Evolutionary conservation across 2,797 vertebrate genomes (phyloP), one percentile per base, ranked within the genome.

Genomic region (Petrocephalus sullivani): DNA sequence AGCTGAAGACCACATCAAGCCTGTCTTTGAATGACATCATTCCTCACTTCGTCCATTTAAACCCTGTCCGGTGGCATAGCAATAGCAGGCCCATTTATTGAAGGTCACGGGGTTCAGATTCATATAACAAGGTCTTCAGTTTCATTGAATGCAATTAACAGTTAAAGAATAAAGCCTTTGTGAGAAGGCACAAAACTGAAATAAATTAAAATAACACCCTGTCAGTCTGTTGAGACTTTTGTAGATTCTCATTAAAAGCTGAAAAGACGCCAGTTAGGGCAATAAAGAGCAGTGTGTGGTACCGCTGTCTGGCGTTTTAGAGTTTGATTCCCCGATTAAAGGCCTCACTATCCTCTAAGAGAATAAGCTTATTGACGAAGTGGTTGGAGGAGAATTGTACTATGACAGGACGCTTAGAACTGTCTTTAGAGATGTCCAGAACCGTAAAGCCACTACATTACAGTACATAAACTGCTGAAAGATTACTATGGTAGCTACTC

Each of bases 1-100:
- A 89, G 89, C 87, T 54, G 87, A 86, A 90, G 84, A 78, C 2
- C 60, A 57, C 56, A 87, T 89, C 81, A 84, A 90, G 88, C 64
- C 85, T 23, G 49, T 28, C 64, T 86, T 8, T 85, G 10, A 16
- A 37, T 85, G 58, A 89, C 85, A 84, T 85, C 81, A 87, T 51
- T 87, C 16, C 33, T 78, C 78, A 82, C 10, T 41, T 53, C 53
- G 5, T 71, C 28, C 19, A 64, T 86, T 86, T 88, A 83, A 51
- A 54, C 58, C 14, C 23, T 57, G 23, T 19, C 23, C 41, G 1
- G 49, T 23, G 4, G 2, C 49, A 85, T 14, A 58, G 54, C 54
- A 33, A 10, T 41, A 51, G 4, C 12, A 49, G 37, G 9, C 33
- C 23, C 21, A 37, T 81, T 87, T 49, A 54, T 58, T 33, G 58